Percentiles rank a stretch among this genome's conserved stretches.
phyloP scores from a whole-genome alignment of 2,888 invertebrate species.

The Andricus curvator region DNA sequence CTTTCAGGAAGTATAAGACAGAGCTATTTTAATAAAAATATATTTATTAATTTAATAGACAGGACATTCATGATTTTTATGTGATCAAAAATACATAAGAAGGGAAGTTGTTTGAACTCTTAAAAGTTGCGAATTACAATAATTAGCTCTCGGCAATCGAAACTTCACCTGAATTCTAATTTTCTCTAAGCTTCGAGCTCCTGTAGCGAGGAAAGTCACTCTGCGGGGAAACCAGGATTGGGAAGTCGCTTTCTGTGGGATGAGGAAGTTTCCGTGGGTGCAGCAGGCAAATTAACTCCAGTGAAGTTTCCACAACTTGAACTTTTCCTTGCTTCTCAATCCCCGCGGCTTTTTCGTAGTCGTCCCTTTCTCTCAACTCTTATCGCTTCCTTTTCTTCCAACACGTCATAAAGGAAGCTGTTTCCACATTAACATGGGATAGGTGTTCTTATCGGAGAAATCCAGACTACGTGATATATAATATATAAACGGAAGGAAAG shows the following conservation, averaged over 20 bases:
- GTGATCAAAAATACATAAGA: background rate
- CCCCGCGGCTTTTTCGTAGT: constrained; percentile 13
- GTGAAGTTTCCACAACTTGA: constrained; percentile 32
- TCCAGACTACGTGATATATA: constrained; percentile 1
- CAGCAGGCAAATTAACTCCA: constrained; percentile 34
- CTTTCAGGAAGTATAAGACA: too few species aligned
- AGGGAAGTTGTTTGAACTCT: constrained; percentile 11
- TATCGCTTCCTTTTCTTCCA: background rate
- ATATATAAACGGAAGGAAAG: constrained; percentile 3
- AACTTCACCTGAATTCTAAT: constrained; percentile 38
- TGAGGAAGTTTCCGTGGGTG: constrained; percentile 25
- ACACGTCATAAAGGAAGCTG: constrained; percentile 32
- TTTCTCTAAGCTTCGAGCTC: constrained; percentile 34
- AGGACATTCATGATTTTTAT: too few species aligned
- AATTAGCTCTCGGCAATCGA: constrained; percentile 34
- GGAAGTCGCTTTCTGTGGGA: constrained; percentile 17
- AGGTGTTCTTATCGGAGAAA: background rate
- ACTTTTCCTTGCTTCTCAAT: constrained; percentile 27
- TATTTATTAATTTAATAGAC: too few species aligned
- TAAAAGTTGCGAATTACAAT: constrained; percentile 18
- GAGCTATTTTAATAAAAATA: too few species aligned
- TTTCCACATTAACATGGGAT: background rate
- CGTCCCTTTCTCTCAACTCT: background rate
- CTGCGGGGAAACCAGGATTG: constrained; percentile 27
- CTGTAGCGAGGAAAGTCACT: constrained; percentile 28